Evolutionary conservation across 2,113 vertebrate genomes (phyloP), one percentile per base, ranked within the genome.

Genomic region (Xerus inauris): DNA sequence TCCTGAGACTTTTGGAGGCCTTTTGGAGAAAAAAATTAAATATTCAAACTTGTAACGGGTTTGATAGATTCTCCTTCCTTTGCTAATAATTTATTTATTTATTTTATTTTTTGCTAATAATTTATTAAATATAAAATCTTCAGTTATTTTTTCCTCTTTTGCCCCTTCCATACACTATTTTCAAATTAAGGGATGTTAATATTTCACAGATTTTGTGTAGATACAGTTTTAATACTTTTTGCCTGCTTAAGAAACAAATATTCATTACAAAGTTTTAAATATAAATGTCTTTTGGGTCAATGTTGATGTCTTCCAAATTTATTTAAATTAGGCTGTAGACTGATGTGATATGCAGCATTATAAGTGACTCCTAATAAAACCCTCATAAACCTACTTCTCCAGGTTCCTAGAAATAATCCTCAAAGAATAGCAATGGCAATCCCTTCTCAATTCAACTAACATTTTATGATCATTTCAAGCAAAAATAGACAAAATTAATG

Each of bases 211-310:
- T 49, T 51, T 20, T 38, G 2, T 24, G 40, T 47, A 77, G 38
- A 67, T 38, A 84, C 1, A 19, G 26, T 87, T 72, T 84, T 83
- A 8, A 67, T 83, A 79, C 2, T 40, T 95, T 69, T 64, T n/a
- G 49, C 51, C 49, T 93, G 42, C 30, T 2, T 84, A 17, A 24
- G n/a, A 83, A 94, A 91, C 62, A 93, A 90, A 93, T 38, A 92
- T 76, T 62, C n/a, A 79, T 95, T 92, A 30, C 8, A 87, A 26
- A 87, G 47, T 2, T 0, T 51, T n/a, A 94, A 93, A 49, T 81
- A 62, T 22, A 32, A 80, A 95, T 49, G 32, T 57, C 22, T 2
- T 92, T 91, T 93, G 49, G 20, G 38, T 84, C 65, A 62, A 30
- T 91, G n/a, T 75, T 14, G 17, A 14, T 92, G 45, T 72, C 28